Evolutionary conservation across 1,140 invertebrate species (phyloP), one percentile per base, ranked within the genome.

Genomic region (Nephotettix cincticeps): DNA sequence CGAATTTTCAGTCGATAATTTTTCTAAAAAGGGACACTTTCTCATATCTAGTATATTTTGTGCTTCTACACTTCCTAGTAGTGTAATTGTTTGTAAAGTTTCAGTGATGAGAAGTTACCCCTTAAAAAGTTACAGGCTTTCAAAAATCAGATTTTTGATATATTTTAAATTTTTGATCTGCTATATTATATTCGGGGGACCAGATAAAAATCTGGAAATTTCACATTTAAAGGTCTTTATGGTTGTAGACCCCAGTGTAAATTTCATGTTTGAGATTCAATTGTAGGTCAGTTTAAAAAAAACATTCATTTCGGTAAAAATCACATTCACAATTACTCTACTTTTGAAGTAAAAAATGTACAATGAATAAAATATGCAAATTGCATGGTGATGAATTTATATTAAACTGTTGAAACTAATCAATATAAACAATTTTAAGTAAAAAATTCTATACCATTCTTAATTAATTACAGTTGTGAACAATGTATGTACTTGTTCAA

Each of bases 211-310:
- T 28, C 28, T 6, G 56, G 27, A 61, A 61, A 25, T 61, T 61
- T 11, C 11, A 25, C 56, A 61, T 51, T 30, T n/a, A 61, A 30
- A 61, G 56, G 19, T 27, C 1, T 61, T 27, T 61, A 28, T 61
- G 56, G 27, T 28, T n/a, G 9, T 1, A 61, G 27, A 61, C 56
- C 21, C 14, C 27, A 61, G 4, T 61, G 27, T 28, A 61, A 61
- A 25, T 54, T n/a, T n/a, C 23, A n/a, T 9, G 23, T n/a, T 54
- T 54, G n/a, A 19, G 23, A 25, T n/a, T 54, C 23, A 54, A 54
- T 19, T 25, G n/a, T 25, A 54, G 19, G 47, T 54, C n/a, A 54
- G 47, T 54, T n/a, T n/a, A n/a, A n/a, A n/a, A 54, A 54, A 54
- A 54, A 54, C 23, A 54, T 19, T 54, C 4, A 54, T 54, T 6